Evolutionary conservation across 2,888 invertebrate genomes (phyloP).

Genomic region (Trichogramma evanescens): DNA sequence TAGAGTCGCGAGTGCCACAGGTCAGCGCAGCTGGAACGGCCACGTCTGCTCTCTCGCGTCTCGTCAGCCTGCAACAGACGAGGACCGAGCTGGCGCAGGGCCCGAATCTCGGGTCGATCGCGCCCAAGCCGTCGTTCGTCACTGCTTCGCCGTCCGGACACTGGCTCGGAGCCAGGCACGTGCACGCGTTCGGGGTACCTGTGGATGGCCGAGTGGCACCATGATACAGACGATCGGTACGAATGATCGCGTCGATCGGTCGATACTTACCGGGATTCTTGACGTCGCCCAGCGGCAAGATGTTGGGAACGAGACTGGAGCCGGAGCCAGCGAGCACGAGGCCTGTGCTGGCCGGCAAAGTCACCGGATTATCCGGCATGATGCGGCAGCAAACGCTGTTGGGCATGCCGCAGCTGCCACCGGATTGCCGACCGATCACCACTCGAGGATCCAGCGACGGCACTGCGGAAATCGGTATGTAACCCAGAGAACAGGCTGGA

Average conservation of each 20-base stretch:
- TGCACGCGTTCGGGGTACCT: conserved; percentile 36
- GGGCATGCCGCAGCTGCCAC: conserved; percentile 17
- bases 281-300: not conserved
- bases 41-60: not conserved
- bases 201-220: conserved; percentile 6
- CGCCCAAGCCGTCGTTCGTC: conserved; percentile 29
- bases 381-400: conserved; percentile 54
- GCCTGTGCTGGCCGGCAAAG: not conserved
- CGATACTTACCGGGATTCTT: conserved; percentile 7
- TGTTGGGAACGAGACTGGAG: conserved; percentile 1
- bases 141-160: conserved; percentile 33
- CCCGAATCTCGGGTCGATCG: conserved; percentile 38
- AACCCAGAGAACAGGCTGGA: conserved; percentile 15
- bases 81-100: conserved; percentile 37
- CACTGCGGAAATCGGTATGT: conserved; percentile 22
- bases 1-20: conserved; percentile 32
- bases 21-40: not conserved
- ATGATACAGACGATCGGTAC: not conserved
- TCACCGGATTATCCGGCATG: conserved; percentile 52
- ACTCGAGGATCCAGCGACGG: conserved; percentile 33
- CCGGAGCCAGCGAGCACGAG: not conserved
- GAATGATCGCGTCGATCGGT: not conserved
- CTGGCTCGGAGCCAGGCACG: conserved; percentile 32
- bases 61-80: conserved; percentile 35
- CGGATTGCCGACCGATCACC: conserved; percentile 24